Conservation (phyloP, 2,888 invertebrate species). For the Eudiplozoon nipponicum region DNA sequence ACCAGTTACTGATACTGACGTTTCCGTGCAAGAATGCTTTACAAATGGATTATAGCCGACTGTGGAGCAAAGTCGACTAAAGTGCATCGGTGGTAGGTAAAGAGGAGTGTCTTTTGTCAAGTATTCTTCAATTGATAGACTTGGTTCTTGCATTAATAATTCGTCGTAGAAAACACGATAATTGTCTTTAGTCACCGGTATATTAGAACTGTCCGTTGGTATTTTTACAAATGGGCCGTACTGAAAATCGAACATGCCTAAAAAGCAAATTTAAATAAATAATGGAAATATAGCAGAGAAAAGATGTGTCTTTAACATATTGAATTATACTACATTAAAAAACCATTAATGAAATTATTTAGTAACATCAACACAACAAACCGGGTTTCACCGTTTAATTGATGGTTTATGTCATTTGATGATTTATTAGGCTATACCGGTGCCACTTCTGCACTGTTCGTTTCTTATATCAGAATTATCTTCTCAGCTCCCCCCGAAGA, state of each 20-base stretch:
- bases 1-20: too few relatives aligned
- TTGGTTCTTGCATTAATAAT: not conserved
- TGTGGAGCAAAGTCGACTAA: not conserved
- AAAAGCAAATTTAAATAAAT: not conserved
- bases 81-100: not conserved
- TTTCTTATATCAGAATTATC: too few relatives aligned
- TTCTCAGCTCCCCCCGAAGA: too few relatives aligned
- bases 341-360: too few relatives aligned
- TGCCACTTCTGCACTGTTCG: too few relatives aligned
- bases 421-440: too few relatives aligned
- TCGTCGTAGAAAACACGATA: not conserved
- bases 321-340: too few relatives aligned
- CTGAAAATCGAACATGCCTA: not conserved
- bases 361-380: too few relatives aligned
- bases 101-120: not conserved
- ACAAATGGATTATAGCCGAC: not conserved
- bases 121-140: not conserved
- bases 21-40: too few relatives aligned
- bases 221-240: not conserved
- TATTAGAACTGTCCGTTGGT: not conserved
- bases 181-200: not conserved
- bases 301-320: too few relatives aligned
- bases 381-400: too few relatives aligned
- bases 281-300: not conserved
- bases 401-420: too few relatives aligned